Base-by-base conservation (phyloP, 2,113 vertebrate species). In the Scortum barcoo region DNA sequence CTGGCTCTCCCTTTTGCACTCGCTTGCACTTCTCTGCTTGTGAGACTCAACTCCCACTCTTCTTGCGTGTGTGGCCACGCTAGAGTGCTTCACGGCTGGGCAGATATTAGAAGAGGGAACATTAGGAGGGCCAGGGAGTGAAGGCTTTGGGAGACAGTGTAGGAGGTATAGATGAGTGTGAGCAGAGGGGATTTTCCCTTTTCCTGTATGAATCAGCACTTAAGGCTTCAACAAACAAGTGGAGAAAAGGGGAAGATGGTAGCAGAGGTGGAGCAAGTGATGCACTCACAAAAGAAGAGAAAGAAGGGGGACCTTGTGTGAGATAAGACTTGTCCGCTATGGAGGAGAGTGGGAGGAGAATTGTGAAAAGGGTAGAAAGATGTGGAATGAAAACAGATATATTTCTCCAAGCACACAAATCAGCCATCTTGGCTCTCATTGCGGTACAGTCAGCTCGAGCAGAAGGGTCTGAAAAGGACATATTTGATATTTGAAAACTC, bases 171-270 rank as follows among this genome's bases (percentile, higher is more conserved):
- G 76, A 85, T 77, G 67, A 81, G 84, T 57, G 58, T 53, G 69
- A 51, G 77, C 54, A 65, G 70, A 71, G 86, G 91, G 93, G 92
- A 81, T 89, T 94, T 92, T 90, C 91, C 89, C 84, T 87, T 67
- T 83, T 83, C 68, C 77, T 83, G 80, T 24, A 78, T 92, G 87
- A 95, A 83, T 94, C 90, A 88, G 85, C 87, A 86, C 78, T 74
- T 68, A 75, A 68, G 66, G 71, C 60, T 70, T 78, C 51, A 72
- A 75, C 65, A 85, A 91, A 84, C 61, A 76, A 77, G 68, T 28
- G 13, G 14, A n/a, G 46, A 46, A n/a, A 22, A 16, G 33, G 26
- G 26, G 40, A 44, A 72, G 58, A 19, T 46, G 77, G 36, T 24
- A 24, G 36, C 46, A 26, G 38, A 74, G 72, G 66, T 76, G 36